Evolutionary conservation across 2,888 invertebrate species (phyloP).

Genomic region (Hypsopygia costalis): DNA sequence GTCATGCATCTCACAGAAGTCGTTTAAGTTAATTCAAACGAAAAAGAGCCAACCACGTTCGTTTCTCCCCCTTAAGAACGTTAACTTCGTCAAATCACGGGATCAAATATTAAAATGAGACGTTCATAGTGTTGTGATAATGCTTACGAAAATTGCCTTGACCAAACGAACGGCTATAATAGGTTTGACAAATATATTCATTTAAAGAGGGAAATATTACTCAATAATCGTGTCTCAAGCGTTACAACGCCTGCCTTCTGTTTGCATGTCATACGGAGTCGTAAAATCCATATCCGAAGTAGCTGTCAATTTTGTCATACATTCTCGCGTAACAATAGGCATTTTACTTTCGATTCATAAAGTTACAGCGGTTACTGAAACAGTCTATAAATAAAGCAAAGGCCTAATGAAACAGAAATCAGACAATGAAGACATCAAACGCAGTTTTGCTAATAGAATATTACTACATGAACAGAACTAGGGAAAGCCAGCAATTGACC

Average conservation of each 20-base stretch:
- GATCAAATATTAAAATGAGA: constrained; percentile 27
- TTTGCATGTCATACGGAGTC: constrained; percentile 23
- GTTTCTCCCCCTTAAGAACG: not conserved
- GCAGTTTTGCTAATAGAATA: not conserved
- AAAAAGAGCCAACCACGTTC: too few species aligned
- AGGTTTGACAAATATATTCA: constrained; percentile 66
- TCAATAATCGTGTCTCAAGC: constrained; percentile 53
- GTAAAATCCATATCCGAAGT: constrained; percentile 2
- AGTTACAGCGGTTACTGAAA: not conserved
- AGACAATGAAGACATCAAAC: not conserved
- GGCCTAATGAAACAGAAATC: not conserved
- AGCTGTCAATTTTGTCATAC: constrained; percentile 7
- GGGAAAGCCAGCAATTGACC: not conserved
- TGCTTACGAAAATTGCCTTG: constrained; percentile 69
- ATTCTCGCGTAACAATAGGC: constrained; percentile 6
- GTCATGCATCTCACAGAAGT: constrained; percentile 3
- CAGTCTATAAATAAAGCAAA: not conserved
- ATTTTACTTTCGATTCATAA: constrained; percentile 8
- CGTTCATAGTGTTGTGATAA: constrained; percentile 40
- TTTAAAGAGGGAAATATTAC: constrained; percentile 55
- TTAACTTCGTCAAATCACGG: not conserved
- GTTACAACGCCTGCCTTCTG: constrained; percentile 32
- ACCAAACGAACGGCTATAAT: constrained; percentile 63
- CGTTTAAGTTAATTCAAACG: not conserved
- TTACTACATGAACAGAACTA: not conserved